phyloP scores from a whole-genome alignment of 2,797 vertebrate genomes.

The Brotula barbata region DNA sequence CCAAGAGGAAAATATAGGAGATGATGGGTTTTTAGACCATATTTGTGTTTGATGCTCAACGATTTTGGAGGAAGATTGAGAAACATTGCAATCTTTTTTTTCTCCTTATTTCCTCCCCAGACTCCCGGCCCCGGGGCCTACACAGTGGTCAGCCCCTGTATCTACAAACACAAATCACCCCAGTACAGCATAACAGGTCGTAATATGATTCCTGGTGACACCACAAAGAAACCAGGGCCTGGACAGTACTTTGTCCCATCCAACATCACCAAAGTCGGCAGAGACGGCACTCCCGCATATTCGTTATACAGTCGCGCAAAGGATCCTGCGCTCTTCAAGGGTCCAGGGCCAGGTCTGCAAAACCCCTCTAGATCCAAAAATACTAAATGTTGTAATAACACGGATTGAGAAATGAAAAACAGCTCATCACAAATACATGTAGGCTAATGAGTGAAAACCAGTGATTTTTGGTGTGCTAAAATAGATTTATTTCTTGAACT shows the following conservation, averaged over 20 bases:
- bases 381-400: too few species aligned
- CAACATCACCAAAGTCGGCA: conserved; percentile 79
- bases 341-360: conserved; percentile 85
- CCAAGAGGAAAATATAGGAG: too few species aligned
- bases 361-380: neutral
- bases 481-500: neutral
- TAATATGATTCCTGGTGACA: conserved; percentile 71
- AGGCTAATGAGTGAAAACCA: neutral
- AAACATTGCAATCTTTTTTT: neutral
- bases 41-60: too few species aligned
- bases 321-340: conserved; percentile 57
- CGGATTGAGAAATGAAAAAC: too few species aligned
- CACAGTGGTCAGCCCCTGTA: conserved; percentile 73
- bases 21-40: too few species aligned
- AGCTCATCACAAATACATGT: neutral
- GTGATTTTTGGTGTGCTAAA: neutral
- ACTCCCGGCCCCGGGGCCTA: conserved; percentile 88
- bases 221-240: conserved; percentile 81
- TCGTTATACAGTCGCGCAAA: conserved; percentile 81
- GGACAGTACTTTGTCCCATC: too few species aligned
- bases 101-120: conserved; percentile 58
- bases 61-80: too few species aligned
- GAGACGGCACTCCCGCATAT: conserved; percentile 77
- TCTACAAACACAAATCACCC: conserved; percentile 81
- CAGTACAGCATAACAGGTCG: conserved; percentile 84